Base-by-base conservation (phyloP, 1,140 invertebrate species). In the Bicyclus anynana region DNA sequence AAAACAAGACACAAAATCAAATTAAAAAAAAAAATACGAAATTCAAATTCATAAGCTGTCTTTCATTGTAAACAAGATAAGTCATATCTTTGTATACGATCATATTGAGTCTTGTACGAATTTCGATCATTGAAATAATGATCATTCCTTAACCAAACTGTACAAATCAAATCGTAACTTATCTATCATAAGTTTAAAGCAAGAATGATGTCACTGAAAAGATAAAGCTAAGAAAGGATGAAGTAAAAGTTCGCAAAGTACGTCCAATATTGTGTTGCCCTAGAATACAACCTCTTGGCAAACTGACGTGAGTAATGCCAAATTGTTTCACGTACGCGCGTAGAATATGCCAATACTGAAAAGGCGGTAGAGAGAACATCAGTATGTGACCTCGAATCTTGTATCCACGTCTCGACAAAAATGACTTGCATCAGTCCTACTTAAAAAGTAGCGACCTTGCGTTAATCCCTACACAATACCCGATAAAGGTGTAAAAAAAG, bases 291-390 rank as follows among this genome's bases (percentile, higher is more conserved):
- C 56, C 53, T 63, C 67, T 71, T 71, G 68, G 68, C 67, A 67
- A 73, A 72, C 68, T 67, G 65, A 71, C 50, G 65, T 65, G 63
- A 69, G 65, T 65, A 66, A 72, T 67, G 49, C 66, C 50, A 50
- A 72, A 76, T 66, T 65, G 67, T 72, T 74, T 69, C 71, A 69
- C 64, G 69, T 66, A 71, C 72, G 69, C 65, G 68, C 61, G 63
- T 56, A 53, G 73, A 80, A 77, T 80, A 76, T 69, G 57, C 60
- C 69, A 57, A 70, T 72, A 72, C 59, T 74, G 59, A 78, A 75
- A 74, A 75, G 74, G 77, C 67, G 67, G 81, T 82, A 78, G 59
- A 75, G 65, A 72, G 61, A 72, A 63, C 68, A 68, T 54, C 64
- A 65, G 66, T 68, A 56, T 58, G 54, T 74, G 80, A 83, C 80